Evolutionary conservation across 1,140 invertebrate genomes (phyloP).

Genomic region (Harpegnathos saltator): DNA sequence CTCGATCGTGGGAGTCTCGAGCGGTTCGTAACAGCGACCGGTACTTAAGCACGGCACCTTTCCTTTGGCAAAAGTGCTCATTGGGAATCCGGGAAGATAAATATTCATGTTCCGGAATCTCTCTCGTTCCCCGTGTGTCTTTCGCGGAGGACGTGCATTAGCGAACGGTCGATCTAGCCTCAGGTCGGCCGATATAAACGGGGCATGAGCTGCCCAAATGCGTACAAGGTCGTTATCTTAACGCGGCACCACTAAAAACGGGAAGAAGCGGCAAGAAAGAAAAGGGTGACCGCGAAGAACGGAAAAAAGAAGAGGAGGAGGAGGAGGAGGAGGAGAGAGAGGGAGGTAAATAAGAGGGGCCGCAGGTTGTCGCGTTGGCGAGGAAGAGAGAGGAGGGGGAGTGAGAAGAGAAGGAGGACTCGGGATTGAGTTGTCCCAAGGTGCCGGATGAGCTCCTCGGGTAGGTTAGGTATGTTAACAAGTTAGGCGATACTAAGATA

Average conservation of each 20-base stretch:
- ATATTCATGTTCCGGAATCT: slow-evolving; percentile 72
- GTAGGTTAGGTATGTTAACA: slow-evolving; percentile 83
- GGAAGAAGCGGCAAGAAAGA: slow-evolving; percentile 50
- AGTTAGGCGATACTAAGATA: slow-evolving; percentile 83
- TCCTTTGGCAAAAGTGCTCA: slow-evolving; percentile 70
- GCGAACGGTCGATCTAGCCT: slow-evolving; percentile 76
- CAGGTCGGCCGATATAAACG: slow-evolving; percentile 69
- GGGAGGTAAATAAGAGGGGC: slow-evolving; percentile 55
- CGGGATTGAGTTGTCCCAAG: slow-evolving; percentile 78
- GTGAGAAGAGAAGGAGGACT: slow-evolving; percentile 58
- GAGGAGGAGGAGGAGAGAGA: slow-evolving; percentile 35
- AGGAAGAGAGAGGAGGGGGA: slow-evolving; percentile 33
- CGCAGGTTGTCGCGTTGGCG: slow-evolving; percentile 32
- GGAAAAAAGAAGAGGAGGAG: slow-evolving; percentile 15
- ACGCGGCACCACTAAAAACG: slow-evolving; percentile 74
- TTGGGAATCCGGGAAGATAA: slow-evolving; percentile 68
- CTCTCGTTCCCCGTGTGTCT: slow-evolving; percentile 66
- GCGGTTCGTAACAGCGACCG: slow-evolving; percentile 17
- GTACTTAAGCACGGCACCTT: slow-evolving; percentile 69
- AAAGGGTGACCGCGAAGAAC: slow-evolving; percentile 30
- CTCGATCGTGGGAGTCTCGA: slow-evolving; percentile 53
- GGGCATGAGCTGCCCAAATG: slow-evolving; percentile 72
- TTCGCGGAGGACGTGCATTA: slow-evolving; percentile 76
- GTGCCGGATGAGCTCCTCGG: slow-evolving; percentile 74
- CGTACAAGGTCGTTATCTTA: slow-evolving; percentile 79